Evolutionary conservation across 2,888 invertebrate species (phyloP).

Genomic region (Drosophila prolongata): DNA sequence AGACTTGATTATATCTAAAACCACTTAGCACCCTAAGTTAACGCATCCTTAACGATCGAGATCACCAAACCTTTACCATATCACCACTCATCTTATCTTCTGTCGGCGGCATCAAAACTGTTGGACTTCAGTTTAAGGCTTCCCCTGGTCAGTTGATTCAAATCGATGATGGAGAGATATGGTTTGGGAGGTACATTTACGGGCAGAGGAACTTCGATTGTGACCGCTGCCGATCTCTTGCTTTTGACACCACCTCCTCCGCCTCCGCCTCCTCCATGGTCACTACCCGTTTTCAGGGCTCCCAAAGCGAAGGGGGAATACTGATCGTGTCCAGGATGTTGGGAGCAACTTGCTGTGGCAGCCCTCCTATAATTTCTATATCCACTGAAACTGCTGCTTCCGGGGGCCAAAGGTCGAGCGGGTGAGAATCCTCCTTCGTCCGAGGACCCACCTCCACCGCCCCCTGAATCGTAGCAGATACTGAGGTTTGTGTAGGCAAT

Average conservation of each 20-base stretch:
- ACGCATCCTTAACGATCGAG: neutral
- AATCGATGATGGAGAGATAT: constrained; percentile 90
- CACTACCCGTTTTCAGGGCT: constrained; percentile 75
- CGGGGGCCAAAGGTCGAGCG: constrained; percentile 74
- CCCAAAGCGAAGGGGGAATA: constrained; percentile 72
- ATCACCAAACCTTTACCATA: neutral
- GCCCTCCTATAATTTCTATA: constrained; percentile 78
- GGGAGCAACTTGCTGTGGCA: constrained; percentile 48
- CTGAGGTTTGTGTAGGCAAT: constrained; percentile 86
- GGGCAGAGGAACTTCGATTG: constrained; percentile 69
- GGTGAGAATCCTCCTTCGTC: constrained; percentile 84
- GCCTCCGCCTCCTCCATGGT: constrained; percentile 43
- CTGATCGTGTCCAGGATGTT: constrained; percentile 74
- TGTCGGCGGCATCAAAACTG: constrained; percentile 64
- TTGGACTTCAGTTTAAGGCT: constrained; percentile 85
- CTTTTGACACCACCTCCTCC: constrained; percentile 21
- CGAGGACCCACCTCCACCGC: constrained; percentile 83
- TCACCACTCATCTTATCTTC: constrained; percentile 44
- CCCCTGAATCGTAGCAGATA: constrained; percentile 85
- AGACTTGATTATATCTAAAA: constrained; percentile 33
- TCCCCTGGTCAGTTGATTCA: constrained; percentile 88
- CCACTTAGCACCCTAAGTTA: neutral
- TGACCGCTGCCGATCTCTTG: constrained; percentile 44
- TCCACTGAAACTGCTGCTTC: constrained; percentile 80
- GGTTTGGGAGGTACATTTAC: constrained; percentile 86